Percentiles rank a stretch among this genome's conserved stretches.
Conservation (phyloP, 1,140 invertebrate genomes). For the Drosophila orosa region DNA sequence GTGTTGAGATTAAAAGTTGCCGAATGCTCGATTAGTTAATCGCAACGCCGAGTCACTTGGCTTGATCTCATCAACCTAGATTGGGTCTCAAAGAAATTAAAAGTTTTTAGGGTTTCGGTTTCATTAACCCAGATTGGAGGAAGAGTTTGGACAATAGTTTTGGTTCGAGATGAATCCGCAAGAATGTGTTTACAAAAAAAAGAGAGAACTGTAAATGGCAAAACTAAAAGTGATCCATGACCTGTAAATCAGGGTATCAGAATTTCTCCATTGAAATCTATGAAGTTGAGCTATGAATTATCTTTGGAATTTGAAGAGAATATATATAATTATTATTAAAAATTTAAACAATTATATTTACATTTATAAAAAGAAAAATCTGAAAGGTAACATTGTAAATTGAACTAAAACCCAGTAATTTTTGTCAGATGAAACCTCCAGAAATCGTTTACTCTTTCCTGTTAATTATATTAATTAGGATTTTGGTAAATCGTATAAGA, state of each 20-base stretch:
- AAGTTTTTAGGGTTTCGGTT: conserved; percentile 58
- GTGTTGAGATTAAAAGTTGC: conserved; percentile 47
- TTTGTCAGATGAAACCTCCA: background rate
- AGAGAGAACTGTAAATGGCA: conserved; percentile 9
- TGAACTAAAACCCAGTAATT: background rate
- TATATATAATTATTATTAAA: background rate
- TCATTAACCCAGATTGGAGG: conserved; percentile 54
- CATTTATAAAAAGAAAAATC: background rate
- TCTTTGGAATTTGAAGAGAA: background rate
- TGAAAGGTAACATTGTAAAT: background rate
- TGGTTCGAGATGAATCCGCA: conserved; percentile 1
- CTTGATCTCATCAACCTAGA: conserved; percentile 40
- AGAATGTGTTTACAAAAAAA: conserved; percentile 4
- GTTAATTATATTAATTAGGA: background rate
- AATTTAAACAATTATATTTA: background rate
- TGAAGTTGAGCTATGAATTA: background rate
- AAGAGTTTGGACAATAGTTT: conserved; percentile 30
- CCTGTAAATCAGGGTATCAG: background rate
- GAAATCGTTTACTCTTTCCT: background rate
- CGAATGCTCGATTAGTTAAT: conserved; percentile 62
- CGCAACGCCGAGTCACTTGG: conserved; percentile 29
- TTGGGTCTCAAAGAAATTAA: conserved; percentile 52
- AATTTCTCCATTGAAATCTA: conserved; percentile 12
- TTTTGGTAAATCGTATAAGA: too few species aligned
- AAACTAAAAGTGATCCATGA: conserved; percentile 3